phyloP scores from a whole-genome alignment of 1,140 invertebrate genomes.

The Plodia interpunctella region DNA sequence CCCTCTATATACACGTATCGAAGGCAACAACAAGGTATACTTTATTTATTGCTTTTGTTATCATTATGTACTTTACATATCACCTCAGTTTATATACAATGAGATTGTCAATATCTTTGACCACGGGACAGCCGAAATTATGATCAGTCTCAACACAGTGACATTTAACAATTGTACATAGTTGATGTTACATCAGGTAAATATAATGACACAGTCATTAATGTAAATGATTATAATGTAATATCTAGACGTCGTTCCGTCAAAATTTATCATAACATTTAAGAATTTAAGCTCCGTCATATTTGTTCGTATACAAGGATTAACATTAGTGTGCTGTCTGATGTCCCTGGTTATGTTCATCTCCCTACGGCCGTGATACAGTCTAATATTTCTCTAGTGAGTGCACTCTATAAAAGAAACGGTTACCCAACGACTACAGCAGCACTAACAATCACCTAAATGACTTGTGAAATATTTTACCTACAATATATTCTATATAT shows the following conservation, averaged over 20 bases:
- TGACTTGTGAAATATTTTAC: slow-evolving; percentile 70
- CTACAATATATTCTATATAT: slow-evolving; percentile 74
- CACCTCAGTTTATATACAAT: slow-evolving; percentile 71
- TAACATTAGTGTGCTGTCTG: slow-evolving; percentile 50
- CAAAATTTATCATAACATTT: slow-evolving; percentile 35
- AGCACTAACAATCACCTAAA: slow-evolving; percentile 65
- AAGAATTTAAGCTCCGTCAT: slow-evolving; percentile 70
- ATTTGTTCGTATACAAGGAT: slow-evolving; percentile 73
- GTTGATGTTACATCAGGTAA: background rate
- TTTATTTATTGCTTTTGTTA: slow-evolving; percentile 76
- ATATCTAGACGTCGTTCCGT: slow-evolving; percentile 15
- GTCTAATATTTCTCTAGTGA: slow-evolving; percentile 65
- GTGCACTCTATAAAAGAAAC: slow-evolving; percentile 63
- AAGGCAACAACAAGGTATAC: slow-evolving; percentile 76
- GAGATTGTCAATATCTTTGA: slow-evolving; percentile 25
- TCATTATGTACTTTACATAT: slow-evolving; percentile 71
- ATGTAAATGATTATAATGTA: slow-evolving; percentile 3
- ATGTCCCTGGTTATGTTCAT: slow-evolving; percentile 35
- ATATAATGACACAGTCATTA: background rate
- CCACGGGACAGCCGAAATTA: slow-evolving; percentile 25
- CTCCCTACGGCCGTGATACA: slow-evolving; percentile 58
- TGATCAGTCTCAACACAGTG: slow-evolving; percentile 60
- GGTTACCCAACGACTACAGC: slow-evolving; percentile 57
- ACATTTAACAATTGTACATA: slow-evolving; percentile 6
- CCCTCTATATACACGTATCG: slow-evolving; percentile 59